phyloP scores from a whole-genome alignment of 2,888 invertebrate genomes.

The Gymnosoma rotundatum region DNA sequence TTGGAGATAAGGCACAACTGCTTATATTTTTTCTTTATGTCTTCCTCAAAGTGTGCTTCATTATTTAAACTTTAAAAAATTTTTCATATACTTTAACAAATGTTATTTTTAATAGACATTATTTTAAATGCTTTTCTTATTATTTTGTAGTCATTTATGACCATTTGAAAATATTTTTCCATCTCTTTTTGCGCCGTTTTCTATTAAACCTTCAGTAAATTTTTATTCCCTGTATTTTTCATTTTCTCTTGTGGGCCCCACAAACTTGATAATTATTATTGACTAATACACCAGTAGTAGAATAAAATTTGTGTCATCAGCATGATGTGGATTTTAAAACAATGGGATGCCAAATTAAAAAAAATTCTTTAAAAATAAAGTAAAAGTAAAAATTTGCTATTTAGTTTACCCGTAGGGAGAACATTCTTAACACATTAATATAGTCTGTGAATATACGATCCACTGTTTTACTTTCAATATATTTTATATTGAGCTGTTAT shows the following conservation, averaged over 20 bases:
- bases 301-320: constrained; percentile 41
- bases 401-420: too few species aligned
- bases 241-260: background rate
- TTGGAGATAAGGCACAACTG: too few species aligned
- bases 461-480: background rate
- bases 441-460: background rate
- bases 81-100: background rate
- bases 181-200: constrained; percentile 1
- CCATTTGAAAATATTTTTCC: constrained; percentile 48
- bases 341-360: constrained; percentile 17
- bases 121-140: background rate
- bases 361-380: background rate
- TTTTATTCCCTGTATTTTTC: background rate
- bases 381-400: background rate
- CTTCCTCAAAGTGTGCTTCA: too few species aligned
- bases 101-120: background rate
- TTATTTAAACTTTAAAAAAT: too few species aligned
- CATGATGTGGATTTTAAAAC: constrained; percentile 31
- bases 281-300: constrained; percentile 39
- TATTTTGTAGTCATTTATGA: constrained; percentile 3
- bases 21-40: too few species aligned
- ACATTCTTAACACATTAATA: background rate
- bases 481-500: background rate
- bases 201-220: constrained; percentile 14
- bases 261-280: constrained; percentile 46